Conservation (phyloP, 2,888 invertebrate species). For the Caradrina kadenii region DNA sequence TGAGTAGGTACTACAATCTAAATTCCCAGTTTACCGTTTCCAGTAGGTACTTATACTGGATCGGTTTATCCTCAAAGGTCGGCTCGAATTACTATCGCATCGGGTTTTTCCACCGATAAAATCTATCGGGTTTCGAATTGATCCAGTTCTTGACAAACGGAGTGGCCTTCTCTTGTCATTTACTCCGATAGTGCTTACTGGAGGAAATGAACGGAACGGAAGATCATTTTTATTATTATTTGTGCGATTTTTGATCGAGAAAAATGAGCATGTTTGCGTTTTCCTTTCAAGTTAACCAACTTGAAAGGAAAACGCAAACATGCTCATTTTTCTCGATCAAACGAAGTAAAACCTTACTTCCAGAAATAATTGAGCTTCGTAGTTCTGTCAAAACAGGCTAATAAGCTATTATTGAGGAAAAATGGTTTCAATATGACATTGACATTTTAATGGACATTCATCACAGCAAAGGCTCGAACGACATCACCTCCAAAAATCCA, state of each 20-base stretch:
- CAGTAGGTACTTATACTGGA: conserved; percentile 10
- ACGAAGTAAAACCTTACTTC: too few relatives aligned
- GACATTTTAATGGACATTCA: too few relatives aligned
- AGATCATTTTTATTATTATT: conserved; percentile 32
- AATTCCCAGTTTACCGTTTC: conserved; percentile 14
- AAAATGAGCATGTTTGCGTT: conserved; percentile 1
- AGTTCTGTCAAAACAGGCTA: too few relatives aligned
- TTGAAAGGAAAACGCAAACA: background rate
- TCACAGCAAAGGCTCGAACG: too few relatives aligned
- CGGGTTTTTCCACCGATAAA: conserved; percentile 38
- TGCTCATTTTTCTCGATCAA: background rate
- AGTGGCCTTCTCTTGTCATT: conserved; percentile 52
- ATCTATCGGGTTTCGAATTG: conserved; percentile 43
- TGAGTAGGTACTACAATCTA: background rate
- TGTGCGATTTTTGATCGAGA: background rate
- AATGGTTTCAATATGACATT: too few relatives aligned
- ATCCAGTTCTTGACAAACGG: conserved; percentile 35
- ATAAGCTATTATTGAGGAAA: too few relatives aligned
- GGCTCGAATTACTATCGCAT: conserved; percentile 29
- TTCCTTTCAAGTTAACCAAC: background rate
- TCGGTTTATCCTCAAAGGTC: conserved; percentile 39
- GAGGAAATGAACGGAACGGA: conserved; percentile 25
- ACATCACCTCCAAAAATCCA: too few relatives aligned
- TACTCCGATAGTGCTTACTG: conserved; percentile 31
- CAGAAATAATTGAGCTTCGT: too few relatives aligned